Percentiles rank a stretch among this genome's conserved stretches.
phyloP scores from a whole-genome alignment of 1,140 invertebrate genomes.

The Drosophila miranda region DNA sequence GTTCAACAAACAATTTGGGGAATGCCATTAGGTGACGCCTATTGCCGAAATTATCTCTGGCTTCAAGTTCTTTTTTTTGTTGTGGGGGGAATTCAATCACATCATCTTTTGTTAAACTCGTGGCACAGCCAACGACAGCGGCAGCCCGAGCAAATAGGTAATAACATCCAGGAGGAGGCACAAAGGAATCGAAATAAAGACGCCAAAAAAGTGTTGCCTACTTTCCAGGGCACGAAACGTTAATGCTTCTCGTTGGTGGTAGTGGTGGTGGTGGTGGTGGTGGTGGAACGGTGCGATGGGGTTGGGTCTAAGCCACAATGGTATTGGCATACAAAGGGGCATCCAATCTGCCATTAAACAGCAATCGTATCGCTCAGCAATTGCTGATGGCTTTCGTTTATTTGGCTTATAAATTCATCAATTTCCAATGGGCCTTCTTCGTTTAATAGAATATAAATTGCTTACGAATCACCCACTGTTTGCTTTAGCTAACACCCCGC shows the following conservation, averaged over 20 bases:
- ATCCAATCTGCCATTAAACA: not conserved
- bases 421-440: no score
- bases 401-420: constrained; percentile 24
- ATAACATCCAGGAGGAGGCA: constrained; percentile 42
- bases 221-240: constrained; percentile 34
- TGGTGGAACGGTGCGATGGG: constrained; percentile 11
- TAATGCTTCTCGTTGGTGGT: constrained; percentile 24
- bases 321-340: no score
- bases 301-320: no score
- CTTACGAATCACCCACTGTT: constrained; percentile 28
- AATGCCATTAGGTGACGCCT: constrained; percentile 79
- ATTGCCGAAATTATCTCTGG: constrained; percentile 70
- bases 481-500: constrained; percentile 30
- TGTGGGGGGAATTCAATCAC: constrained; percentile 65
- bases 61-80: constrained; percentile 25
- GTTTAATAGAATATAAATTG: constrained; percentile 44
- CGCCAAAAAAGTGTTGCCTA: constrained; percentile 34
- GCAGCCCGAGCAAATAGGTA: constrained; percentile 44
- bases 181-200: constrained; percentile 40
- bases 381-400: not conserved
- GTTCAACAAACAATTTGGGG: constrained; percentile 74
- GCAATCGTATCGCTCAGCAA: not conserved
- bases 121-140: not conserved
- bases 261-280: not conserved
- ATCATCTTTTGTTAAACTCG: constrained; percentile 65